Evolutionary conservation across 2,888 invertebrate species (phyloP).

Genomic region (Melipona bicolor): DNA sequence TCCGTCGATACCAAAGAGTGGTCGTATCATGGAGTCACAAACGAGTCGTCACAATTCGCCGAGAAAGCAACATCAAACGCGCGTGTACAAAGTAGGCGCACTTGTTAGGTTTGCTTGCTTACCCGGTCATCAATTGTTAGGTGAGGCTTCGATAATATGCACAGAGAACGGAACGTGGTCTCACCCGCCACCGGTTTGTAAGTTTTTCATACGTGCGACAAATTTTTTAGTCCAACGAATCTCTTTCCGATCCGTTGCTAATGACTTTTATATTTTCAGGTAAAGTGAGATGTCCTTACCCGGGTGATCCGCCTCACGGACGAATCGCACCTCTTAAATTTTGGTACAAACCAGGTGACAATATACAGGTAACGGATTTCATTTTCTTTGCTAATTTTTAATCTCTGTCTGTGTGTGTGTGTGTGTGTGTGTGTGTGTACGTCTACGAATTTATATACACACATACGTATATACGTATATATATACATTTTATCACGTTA

Average conservation of each 20-base stretch:
- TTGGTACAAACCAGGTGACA: conserved; percentile 90
- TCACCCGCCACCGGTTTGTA: conserved; percentile 93
- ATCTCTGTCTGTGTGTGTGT: no score
- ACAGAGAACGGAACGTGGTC: conserved; percentile 96
- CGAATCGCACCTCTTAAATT: conserved; percentile 89
- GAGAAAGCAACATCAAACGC: conserved; percentile 80
- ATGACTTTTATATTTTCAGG: conserved; percentile 83
- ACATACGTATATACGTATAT: not conserved
- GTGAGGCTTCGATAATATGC: conserved; percentile 93
- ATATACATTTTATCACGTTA: no score
- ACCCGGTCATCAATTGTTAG: conserved; percentile 88
- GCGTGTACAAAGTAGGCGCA: conserved; percentile 90
- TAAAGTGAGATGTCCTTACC: conserved; percentile 90
- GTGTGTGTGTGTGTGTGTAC: no score
- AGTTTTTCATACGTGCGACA: conserved; percentile 72
- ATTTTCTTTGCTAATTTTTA: not conserved
- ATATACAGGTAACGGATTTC: conserved; percentile 84
- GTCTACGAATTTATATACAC: no score
- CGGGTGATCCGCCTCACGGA: conserved; percentile 90
- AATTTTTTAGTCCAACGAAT: no score
- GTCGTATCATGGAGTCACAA: conserved; percentile 87
- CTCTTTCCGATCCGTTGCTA: not conserved
- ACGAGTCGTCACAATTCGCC: conserved; percentile 61
- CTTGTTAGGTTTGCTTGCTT: conserved; percentile 91
- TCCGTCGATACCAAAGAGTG: conserved; percentile 90